Conservation (phyloP, 1,140 invertebrate species). For the Caenorhabditis latens region DNA sequence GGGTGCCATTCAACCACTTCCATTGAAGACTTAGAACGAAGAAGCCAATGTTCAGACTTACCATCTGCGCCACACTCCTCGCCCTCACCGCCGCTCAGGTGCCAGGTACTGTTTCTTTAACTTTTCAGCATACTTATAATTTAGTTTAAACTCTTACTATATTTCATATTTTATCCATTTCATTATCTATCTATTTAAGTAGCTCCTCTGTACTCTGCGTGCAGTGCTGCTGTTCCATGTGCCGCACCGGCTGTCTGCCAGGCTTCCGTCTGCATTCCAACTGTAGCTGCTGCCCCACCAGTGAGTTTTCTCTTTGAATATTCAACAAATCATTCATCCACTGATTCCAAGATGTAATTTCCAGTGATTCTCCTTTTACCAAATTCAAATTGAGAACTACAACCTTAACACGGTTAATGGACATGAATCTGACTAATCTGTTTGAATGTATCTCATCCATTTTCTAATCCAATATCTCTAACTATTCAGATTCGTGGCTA, state of each 20-base stretch:
- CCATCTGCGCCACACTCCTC: slow-evolving; percentile 59
- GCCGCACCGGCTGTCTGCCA: slow-evolving; percentile 67
- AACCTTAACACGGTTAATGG: too few relatives aligned
- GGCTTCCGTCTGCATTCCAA: slow-evolving; percentile 64
- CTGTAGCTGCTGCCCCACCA: slow-evolving; percentile 37
- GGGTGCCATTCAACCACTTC: slow-evolving; percentile 40
- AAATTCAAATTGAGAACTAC: too few relatives aligned
- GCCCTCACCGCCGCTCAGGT: slow-evolving; percentile 55
- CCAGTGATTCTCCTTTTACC: too few relatives aligned
- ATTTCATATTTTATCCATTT: not conserved
- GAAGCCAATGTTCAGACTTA: slow-evolving; percentile 57
- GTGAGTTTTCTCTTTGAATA: slow-evolving; percentile 38
- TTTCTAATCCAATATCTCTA: not conserved
- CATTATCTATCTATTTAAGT: not conserved
- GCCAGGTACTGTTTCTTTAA: slow-evolving; percentile 23
- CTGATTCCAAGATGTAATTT: too few relatives aligned
- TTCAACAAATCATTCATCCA: not conserved
- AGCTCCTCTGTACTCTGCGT: slow-evolving; percentile 68
- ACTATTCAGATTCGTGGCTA: not conserved
- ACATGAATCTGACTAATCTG: too few relatives aligned
- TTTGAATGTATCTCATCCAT: not conserved
- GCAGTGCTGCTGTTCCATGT: slow-evolving; percentile 64
- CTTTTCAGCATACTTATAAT: not conserved
- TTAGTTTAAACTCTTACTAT: not conserved
- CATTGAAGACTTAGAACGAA: slow-evolving; percentile 46